A percentile compares a stretch with the other conserved stretches of the same genome.
These are phyloP conservation scores for Linepithema humile DNA, from an alignment of 1,140 invertebrate genomes.

Conservation along the genomic window DNA sequence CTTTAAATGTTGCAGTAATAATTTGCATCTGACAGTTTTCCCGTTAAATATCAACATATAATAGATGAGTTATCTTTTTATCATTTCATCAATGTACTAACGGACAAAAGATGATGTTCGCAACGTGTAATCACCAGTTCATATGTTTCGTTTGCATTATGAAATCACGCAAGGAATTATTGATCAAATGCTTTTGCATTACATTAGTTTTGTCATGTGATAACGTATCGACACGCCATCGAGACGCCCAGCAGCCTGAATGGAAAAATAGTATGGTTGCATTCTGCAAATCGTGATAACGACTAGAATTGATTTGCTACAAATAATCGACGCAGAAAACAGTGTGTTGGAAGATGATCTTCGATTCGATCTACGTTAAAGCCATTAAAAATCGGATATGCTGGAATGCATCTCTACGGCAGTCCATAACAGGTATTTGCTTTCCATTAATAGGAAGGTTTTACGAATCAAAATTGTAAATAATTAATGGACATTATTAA, in stretches of 20 bases:
- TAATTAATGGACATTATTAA: too few relatives aligned
- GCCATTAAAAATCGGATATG: background rate
- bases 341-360: too few relatives aligned
- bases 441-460: too few relatives aligned
- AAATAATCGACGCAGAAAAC: too few relatives aligned
- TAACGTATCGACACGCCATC: slow-evolving; percentile 5
- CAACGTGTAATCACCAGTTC: background rate
- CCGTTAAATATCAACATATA: background rate
- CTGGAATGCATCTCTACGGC: background rate
- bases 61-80: background rate
- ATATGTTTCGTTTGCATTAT: background rate
- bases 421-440: background rate
- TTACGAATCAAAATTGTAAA: too few relatives aligned
- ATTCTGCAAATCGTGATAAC: slow-evolving; percentile 17
- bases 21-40: too few relatives aligned
- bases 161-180: background rate
- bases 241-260: background rate
- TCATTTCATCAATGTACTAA: background rate
- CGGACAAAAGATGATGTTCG: background rate
- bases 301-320: slow-evolving; percentile 11
- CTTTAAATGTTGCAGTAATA: too few relatives aligned
- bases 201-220: background rate
- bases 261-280: background rate
- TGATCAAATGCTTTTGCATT: background rate
- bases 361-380: background rate